Conservation (phyloP, 2,888 invertebrate species). For the Cephonodes hylas region DNA sequence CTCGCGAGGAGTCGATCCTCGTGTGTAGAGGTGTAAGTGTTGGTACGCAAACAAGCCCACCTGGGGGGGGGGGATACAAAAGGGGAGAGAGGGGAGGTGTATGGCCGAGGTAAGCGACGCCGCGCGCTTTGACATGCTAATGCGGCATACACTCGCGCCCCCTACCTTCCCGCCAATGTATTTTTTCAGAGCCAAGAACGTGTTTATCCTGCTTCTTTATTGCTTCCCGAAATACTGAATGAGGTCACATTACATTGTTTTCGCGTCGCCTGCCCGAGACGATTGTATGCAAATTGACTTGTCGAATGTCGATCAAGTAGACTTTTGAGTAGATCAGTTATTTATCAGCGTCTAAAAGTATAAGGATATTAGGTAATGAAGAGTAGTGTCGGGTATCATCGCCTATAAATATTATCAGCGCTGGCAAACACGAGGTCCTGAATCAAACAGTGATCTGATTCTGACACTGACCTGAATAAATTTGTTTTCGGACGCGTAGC, state of each 20-base stretch:
- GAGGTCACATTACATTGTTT: slow-evolving; percentile 4
- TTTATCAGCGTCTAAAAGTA: not conserved
- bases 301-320: not conserved
- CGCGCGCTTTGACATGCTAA: slow-evolving; percentile 16
- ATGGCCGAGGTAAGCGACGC: not conserved
- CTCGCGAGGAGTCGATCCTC: not conserved
- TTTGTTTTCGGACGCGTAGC: no score
- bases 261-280: not conserved
- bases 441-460: no score
- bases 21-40: not conserved
- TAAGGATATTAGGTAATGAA: no score
- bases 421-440: no score
- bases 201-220: slow-evolving; percentile 16
- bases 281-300: slow-evolving; percentile 5
- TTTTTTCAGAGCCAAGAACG: slow-evolving; percentile 9
- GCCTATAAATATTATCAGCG: no score
- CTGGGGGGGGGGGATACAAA: not conserved
- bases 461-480: no score
- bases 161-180: slow-evolving; percentile 7
- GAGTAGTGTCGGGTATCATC: no score
- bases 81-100: not conserved
- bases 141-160: not conserved
- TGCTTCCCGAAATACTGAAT: slow-evolving; percentile 8
- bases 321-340: not conserved
- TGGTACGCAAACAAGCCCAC: not conserved